Base-by-base conservation (phyloP, 30 jellyfish, hydroid and myxozoan genomes). In the Aurelia aurita complex sp. Pacific region DNA sequence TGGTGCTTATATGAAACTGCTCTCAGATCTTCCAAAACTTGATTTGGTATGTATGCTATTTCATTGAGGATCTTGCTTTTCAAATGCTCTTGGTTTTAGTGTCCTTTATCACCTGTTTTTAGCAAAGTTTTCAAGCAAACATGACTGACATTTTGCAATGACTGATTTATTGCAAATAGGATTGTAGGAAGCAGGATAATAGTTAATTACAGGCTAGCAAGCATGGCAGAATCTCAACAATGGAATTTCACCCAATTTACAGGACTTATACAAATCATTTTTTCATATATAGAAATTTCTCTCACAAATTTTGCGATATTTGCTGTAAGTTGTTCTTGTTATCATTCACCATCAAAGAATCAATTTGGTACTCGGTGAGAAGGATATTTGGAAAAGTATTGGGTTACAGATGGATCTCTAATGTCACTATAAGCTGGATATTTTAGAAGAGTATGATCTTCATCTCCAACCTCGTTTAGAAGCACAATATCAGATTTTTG, bases 1-100 rank as follows among this genome's bases (percentile, higher is more conserved):
- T 15, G 98, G 98, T 74, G 98, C 98, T 1, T 92, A 92, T 83
- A 78, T 92, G 82, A 92, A 92, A 64, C 91, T 92, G 64, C 81
- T 92, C 5, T 85, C 98, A 13, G 97, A 80, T 36, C n/a, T 23
- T 17, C 90, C 98, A 18, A 69, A 84, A 23, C 90, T 92, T 36
- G 87, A 88, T 80, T 57, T 92, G 69, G 96, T 86, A 16, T 40
- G 90, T 55, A 10, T 23, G 1, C 19, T 29, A 10, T n/a, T 74
- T 59, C 65, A 50, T 36, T 0, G 18, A 15, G 46, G 65, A 1
- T 74, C 12, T 52, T 50, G 23, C 12, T 38, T 38, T 34, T 38
- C 29, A 23, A 23, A 23, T 23, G 29, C 29, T 23, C 29, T 23
- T 23, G 29, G 29, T 23, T 23, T 23, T 23, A 23, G 29, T 23